A percentile compares a stretch with the other conserved stretches of the same genome.
These are phyloP conservation scores for Drosophila equinoxialis DNA, from an alignment of 1,140 invertebrate species.

Conservation along the genomic window DNA sequence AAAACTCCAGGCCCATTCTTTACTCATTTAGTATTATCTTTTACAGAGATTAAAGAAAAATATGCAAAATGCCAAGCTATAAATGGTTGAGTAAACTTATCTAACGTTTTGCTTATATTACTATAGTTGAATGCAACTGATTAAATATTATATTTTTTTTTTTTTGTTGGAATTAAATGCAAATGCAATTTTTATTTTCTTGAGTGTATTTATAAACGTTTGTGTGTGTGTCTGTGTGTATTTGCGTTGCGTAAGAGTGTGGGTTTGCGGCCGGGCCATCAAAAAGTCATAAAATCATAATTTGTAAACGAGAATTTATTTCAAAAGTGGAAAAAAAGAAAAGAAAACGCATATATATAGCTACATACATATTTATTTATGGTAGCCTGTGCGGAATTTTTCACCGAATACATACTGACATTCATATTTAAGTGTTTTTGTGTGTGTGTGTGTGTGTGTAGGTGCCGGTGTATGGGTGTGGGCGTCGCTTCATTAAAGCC, in stretches of 20 bases:
- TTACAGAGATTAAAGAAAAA: too few relatives aligned
- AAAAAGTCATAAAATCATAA: slow-evolving; percentile 82
- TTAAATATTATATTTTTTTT: too few relatives aligned
- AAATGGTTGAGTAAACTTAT: too few relatives aligned
- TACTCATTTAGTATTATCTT: too few relatives aligned
- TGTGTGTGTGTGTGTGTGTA: neutral
- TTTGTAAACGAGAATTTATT: slow-evolving; percentile 81
- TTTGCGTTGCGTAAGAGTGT: slow-evolving; percentile 52
- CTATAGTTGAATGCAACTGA: too few relatives aligned
- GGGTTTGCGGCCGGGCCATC: slow-evolving; percentile 70
- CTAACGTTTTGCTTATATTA: too few relatives aligned
- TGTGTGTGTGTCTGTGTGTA: slow-evolving; percentile 29
- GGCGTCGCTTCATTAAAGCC: slow-evolving; percentile 65
- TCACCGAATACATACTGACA: slow-evolving; percentile 15
- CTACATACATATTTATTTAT: neutral
- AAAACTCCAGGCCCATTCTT: too few relatives aligned
- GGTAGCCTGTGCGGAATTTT: slow-evolving; percentile 58
- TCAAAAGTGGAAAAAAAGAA: slow-evolving; percentile 80
- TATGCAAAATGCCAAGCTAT: too few relatives aligned
- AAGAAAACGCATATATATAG: slow-evolving; percentile 26
- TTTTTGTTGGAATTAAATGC: too few relatives aligned
- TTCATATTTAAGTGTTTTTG: slow-evolving; percentile 4
- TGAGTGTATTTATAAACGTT: slow-evolving; percentile 9
- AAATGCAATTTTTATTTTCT: neutral
- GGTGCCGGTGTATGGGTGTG: neutral